phyloP scores from a whole-genome alignment of 2,113 vertebrate species.

The Phycodurus eques region DNA sequence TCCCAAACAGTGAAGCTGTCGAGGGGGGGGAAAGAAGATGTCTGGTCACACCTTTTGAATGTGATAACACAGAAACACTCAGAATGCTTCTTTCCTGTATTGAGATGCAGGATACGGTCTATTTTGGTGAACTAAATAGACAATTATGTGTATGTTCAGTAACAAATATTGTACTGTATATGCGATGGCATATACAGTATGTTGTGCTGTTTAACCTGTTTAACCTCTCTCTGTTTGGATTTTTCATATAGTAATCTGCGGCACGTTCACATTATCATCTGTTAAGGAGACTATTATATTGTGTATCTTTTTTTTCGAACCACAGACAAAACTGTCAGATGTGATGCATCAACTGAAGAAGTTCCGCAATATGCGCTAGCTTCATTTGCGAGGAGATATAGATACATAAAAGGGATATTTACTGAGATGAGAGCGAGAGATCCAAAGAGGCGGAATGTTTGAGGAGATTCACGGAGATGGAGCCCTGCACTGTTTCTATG shows the following conservation, averaged over 20 bases:
- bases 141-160: no score
- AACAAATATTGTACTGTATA: no score
- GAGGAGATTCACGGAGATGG: conserved; percentile 6
- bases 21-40: no score
- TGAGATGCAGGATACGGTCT: no score
- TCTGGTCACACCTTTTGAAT: no score
- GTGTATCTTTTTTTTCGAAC: neutral
- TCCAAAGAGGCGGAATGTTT: neutral
- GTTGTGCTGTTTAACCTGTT: neutral
- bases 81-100: no score
- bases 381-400: neutral
- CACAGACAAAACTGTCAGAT: no score
- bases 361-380: neutral
- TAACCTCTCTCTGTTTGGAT: conserved; percentile 11
- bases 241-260: neutral
- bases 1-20: no score
- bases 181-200: no score
- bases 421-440: neutral
- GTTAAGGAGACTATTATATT: neutral
- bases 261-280: conserved; percentile 14
- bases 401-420: neutral
- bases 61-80: no score
- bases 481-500: conserved; percentile 21
- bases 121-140: no score
- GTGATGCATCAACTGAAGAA: neutral